Percentiles rank a stretch among this genome's conserved stretches.
Conservation (phyloP, 2,113 vertebrate genomes). For the Aspidoscelis tigris region DNA sequence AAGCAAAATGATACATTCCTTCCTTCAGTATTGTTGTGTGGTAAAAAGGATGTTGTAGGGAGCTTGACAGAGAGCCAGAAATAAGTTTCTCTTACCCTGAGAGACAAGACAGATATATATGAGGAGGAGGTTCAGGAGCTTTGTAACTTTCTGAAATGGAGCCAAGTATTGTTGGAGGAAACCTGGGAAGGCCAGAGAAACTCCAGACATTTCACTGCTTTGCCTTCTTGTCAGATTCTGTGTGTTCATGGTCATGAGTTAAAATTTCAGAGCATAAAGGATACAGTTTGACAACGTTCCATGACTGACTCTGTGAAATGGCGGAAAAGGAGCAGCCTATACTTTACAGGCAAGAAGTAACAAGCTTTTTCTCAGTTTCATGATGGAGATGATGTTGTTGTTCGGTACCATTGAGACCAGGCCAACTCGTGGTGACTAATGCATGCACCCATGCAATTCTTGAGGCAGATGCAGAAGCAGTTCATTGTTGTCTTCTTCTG, state of each 20-base stretch:
- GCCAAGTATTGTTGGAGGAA: slow-evolving; percentile 76
- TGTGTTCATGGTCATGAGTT: slow-evolving; percentile 27
- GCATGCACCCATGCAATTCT: not conserved
- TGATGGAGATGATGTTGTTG: no score
- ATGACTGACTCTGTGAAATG: not conserved
- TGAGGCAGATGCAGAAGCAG: not conserved
- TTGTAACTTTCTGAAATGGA: slow-evolving; percentile 68
- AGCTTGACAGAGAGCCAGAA: slow-evolving; percentile 76
- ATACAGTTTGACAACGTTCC: slow-evolving; percentile 29
- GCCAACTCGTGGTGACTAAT: not conserved
- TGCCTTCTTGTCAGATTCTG: slow-evolving; percentile 73
- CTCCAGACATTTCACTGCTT: slow-evolving; percentile 75
- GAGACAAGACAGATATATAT: slow-evolving; percentile 81
- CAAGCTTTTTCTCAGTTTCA: not conserved
- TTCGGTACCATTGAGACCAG: no score
- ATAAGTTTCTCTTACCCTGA: slow-evolving; percentile 76
- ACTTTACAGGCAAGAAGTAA: not conserved
- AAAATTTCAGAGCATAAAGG: slow-evolving; percentile 65
- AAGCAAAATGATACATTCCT: slow-evolving; percentile 73
- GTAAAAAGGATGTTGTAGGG: slow-evolving; percentile 74
- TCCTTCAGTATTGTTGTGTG: slow-evolving; percentile 70
- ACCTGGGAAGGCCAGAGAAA: slow-evolving; percentile 79
- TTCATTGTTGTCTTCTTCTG: no score
- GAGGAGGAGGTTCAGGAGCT: slow-evolving; percentile 77
- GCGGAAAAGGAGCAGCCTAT: not conserved